These are phyloP conservation scores for Lycaon pictus DNA, from an alignment of 2,113 vertebrate genomes.

Conservation along the genomic window DNA sequence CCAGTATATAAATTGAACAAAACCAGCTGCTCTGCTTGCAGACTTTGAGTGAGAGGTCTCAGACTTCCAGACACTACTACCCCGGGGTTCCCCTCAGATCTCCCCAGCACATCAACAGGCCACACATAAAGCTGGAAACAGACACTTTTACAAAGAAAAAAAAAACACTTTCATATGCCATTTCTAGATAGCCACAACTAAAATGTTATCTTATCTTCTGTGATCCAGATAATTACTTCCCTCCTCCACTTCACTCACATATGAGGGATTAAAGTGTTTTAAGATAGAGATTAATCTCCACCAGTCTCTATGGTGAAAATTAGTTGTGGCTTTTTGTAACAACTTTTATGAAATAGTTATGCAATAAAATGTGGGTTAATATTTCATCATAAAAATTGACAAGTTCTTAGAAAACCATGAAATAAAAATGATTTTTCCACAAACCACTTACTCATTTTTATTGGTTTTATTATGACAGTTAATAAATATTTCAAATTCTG, in stretches of 20 bases:
- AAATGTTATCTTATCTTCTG: neutral
- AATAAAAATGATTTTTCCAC: constrained; percentile 41
- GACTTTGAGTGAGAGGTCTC: neutral
- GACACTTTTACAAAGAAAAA: neutral
- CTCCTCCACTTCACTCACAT: neutral
- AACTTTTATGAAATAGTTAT: neutral
- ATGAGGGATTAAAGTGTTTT: neutral
- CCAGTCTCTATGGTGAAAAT: constrained; percentile 13
- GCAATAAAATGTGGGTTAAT: constrained; percentile 50
- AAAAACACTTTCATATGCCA: neutral
- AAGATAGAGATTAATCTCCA: constrained; percentile 23
- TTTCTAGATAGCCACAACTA: neutral
- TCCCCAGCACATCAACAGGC: neutral
- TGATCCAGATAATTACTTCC: neutral
- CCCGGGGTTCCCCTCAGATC: neutral
- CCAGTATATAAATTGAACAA: constrained; percentile 2
- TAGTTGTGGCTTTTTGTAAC: constrained; percentile 7
- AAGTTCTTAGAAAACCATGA: constrained; percentile 48
- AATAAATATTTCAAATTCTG: constrained; percentile 42
- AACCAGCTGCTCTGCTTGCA: neutral
- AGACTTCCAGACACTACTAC: neutral
- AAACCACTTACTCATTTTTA: neutral
- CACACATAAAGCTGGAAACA: neutral
- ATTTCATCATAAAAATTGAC: constrained; percentile 21
- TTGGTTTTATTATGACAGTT: neutral